Base-by-base conservation (phyloP, 2,113 vertebrate species). In the Cebidichthys violaceus region DNA sequence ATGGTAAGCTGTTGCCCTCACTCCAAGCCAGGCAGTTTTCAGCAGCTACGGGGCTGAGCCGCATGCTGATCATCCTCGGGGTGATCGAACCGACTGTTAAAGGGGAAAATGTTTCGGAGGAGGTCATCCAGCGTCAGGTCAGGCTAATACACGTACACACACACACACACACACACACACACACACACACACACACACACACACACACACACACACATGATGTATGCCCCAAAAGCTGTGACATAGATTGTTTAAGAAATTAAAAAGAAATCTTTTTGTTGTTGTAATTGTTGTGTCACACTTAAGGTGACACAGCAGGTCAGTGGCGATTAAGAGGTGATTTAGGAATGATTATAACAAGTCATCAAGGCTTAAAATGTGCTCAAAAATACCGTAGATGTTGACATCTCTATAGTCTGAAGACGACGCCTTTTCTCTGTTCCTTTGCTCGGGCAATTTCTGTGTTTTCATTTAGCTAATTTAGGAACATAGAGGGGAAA, bases 21-120 rank as follows among this genome's bases (percentile, higher is more conserved):
- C 92, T 95, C 67, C 96, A 96, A 66, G 88, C 90, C 84, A 89
- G 83, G 88, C 96, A 96, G 92, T 94, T 96, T 41, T 95, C 93
- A 3, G 96, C 96, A 37, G 96, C 95, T 27, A 93, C 93, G 3
- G 95, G 95, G 1, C 88, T 96, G 77, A 96, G 91, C 82, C 94
- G 96, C 70, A 83, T 96, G 77, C 90, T 95, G 75, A 92, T 96
- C 57, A 96, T 96, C 83, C 77, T 95, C 39, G 95, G 96, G 15
- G 82, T 85, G n/a, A 90, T 96, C 17, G 86, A 95, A 86, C 94
- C 93, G 0, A 70, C 86, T 39, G 71, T 96, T 54, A 89, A 65
- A 24, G 94, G 92, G 8, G 90, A 92, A 9, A 77, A 89, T 27
- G 82, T 95, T 70, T 89, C 95, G 0, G 94, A 92, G 85, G 95